Conservation (phyloP, 2,113 vertebrate genomes). For the Megaptera novaeangliae region DNA sequence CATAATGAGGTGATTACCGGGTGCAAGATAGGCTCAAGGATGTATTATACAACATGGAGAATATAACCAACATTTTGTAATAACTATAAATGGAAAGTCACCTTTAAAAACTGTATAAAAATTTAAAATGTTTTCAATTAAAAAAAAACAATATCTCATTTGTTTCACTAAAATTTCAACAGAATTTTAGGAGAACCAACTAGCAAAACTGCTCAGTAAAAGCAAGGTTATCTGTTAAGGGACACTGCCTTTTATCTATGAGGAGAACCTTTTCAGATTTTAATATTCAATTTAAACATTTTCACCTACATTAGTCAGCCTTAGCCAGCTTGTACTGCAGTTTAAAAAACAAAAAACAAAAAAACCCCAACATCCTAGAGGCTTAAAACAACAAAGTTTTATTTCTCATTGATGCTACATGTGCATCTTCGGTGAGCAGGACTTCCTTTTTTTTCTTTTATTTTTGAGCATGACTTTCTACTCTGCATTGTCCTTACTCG, state of each 20-base stretch:
- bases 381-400: neutral
- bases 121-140: neutral
- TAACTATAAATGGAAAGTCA: neutral
- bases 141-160: neutral
- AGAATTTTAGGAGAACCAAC: neutral
- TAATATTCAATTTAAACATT: neutral
- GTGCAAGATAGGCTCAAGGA: neutral
- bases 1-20: neutral
- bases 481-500: neutral
- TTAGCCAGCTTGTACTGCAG: neutral
- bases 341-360: neutral
- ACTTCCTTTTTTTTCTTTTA: too few relatives aligned
- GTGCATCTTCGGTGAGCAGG: neutral
- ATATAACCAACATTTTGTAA: neutral
- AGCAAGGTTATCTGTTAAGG: neutral
- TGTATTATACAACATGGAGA: fast-evolving
- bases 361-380: neutral
- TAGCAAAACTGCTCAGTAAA: neutral
- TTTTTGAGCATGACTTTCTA: neutral
- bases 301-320: neutral
- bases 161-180: neutral
- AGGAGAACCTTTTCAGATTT: neutral
- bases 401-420: neutral
- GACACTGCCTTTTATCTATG: neutral
- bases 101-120: neutral